A percentile compares a stretch with the other conserved stretches of the same genome.
Conservation (phyloP, 2,797 vertebrate genomes). For the Tapirus indicus region DNA sequence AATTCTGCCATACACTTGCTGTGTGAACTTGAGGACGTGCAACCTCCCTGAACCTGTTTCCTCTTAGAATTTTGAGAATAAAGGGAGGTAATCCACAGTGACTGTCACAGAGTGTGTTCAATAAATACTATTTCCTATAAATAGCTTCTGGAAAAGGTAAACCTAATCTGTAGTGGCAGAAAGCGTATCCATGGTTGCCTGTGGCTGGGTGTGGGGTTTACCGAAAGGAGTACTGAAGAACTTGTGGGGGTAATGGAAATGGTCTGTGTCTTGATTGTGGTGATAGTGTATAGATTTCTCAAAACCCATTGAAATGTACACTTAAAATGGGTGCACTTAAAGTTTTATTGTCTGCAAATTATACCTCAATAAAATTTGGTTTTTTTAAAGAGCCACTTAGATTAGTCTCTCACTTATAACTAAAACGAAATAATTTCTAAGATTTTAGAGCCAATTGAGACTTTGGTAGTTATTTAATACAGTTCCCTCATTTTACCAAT, state of each 20-base stretch:
- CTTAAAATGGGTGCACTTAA: neutral
- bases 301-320: neutral
- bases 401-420: neutral
- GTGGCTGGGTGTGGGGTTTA: neutral
- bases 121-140: neutral
- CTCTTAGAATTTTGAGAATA: constrained; percentile 52
- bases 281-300: neutral
- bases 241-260: neutral
- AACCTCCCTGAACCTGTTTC: constrained; percentile 14
- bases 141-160: constrained; percentile 8
- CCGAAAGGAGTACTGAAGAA: neutral
- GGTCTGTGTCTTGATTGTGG: constrained; percentile 10
- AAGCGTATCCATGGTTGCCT: neutral
- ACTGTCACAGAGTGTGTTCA: neutral
- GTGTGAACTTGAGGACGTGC: neutral
- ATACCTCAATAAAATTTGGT: neutral
- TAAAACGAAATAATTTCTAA: constrained; percentile 55
- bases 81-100: constrained; percentile 9
- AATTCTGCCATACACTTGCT: neutral
- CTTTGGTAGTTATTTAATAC: constrained; percentile 35
- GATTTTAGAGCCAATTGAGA: neutral
- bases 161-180: neutral
- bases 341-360: constrained; percentile 28
- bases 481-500: neutral
- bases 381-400: neutral